Base-by-base conservation (phyloP, 30 jellyfish, hydroid and myxozoan genomes). In the Aurelia aurita region DNA sequence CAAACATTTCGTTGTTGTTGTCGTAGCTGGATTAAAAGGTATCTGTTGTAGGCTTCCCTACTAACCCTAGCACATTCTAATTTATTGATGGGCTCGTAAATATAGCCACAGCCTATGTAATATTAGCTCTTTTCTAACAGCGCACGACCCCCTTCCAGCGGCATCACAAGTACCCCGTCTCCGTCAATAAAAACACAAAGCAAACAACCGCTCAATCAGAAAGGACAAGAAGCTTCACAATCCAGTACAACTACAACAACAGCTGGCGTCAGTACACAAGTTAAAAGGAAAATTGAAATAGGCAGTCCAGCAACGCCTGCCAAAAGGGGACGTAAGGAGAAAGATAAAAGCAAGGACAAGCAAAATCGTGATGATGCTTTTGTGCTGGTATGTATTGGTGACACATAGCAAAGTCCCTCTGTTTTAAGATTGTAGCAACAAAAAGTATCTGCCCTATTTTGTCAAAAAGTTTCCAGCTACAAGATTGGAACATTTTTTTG, bases 241-340 rank as follows among this genome's bases (percentile, higher is more conserved):
- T 28, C 74, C 27, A 51, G 28, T 20, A 12, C 89, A 39, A 76
- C 77, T 15, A 76, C 89, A 16, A 60, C 74, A 22, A 58, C 65
- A 31, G 77, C 72, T 16, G 53, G 31, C n/a, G n/a, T 16, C 79
- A 66, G 60, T 20, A 46, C 49, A 59, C 39, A 66, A 32, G 71
- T 66, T 63, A 77, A 73, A 91, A 84, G 72, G 73, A 96, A 39
- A 39, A 39, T 39, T 6, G 51, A 39, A 39, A 39, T 39, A 1
- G 16, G 2, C 16, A 39, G 51, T 39, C 51, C 51, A 1, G 73
- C 88, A 27, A 67, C 89, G 58, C 91, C 87, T 29, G 74, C 53
- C 28, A 91, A 91, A 73, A 58, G 87, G 69, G 90, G 91, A 44
- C 59, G 89, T 35, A 91, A 91, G 39, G 92, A 90, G 74, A 91